Conservation (phyloP, 2,113 vertebrate genomes). For the Semnornis frantzii region DNA sequence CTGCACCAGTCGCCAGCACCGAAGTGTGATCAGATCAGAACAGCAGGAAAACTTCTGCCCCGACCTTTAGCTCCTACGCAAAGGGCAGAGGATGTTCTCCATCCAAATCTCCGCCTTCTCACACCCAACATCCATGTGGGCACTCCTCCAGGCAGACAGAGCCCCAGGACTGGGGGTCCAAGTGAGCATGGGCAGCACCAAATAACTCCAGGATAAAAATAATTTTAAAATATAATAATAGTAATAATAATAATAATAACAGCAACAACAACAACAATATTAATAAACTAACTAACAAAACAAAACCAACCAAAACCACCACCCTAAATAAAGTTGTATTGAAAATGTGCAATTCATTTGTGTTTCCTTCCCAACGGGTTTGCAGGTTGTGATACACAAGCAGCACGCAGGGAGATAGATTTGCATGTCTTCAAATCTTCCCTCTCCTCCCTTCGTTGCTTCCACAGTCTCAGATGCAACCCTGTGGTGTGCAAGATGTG, state of each 20-base stretch:
- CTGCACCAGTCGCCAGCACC: not conserved
- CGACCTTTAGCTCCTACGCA: not conserved
- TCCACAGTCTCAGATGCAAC: not conserved
- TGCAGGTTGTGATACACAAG: not conserved
- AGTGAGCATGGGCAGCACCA: rapidly evolving
- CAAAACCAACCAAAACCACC: no score
- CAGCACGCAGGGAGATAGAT: not conserved
- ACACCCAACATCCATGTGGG: rapidly evolving
- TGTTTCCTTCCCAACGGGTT: not conserved
- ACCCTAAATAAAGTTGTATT: not conserved
- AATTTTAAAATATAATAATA: no score
- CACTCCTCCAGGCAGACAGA: not conserved
- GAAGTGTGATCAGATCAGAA: not conserved
- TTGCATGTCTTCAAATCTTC: not conserved
- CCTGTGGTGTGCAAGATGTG: not conserved
- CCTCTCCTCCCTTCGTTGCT: not conserved
- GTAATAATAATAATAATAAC: no score
- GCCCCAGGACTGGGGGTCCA: no score
- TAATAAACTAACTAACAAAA: not conserved
- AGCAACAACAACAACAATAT: no score
- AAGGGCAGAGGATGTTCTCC: not conserved
- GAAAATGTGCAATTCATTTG: not conserved
- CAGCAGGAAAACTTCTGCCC: not conserved
- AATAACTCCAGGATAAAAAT: not conserved
- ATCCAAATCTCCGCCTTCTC: not conserved